phyloP scores from a whole-genome alignment of 2,113 vertebrate genomes.

The Clarias batrachus region DNA sequence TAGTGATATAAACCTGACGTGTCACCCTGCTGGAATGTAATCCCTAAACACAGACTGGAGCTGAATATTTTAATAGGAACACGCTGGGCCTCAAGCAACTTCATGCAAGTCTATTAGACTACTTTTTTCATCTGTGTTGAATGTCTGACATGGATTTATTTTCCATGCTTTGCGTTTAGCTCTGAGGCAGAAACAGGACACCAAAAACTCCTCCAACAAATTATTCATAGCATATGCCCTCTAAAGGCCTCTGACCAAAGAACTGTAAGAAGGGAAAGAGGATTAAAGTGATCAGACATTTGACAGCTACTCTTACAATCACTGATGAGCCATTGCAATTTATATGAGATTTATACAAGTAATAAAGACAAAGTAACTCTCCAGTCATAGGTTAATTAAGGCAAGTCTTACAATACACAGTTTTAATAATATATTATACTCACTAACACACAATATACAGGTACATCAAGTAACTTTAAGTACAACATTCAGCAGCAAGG shows the following conservation, averaged over 20 bases:
- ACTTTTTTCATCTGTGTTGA: neutral
- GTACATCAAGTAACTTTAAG: no score
- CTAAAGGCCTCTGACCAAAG: neutral
- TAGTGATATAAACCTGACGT: neutral
- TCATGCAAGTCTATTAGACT: neutral
- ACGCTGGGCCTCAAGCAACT: neutral
- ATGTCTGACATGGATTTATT: neutral
- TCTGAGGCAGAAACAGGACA: neutral
- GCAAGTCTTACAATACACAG: neutral
- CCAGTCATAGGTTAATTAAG: neutral
- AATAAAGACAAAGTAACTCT: neutral
- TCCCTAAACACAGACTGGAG: neutral
- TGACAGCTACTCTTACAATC: neutral
- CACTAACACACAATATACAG: neutral
- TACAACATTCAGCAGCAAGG: no score
- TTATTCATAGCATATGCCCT: constrained; percentile 9
- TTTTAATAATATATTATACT: neutral
- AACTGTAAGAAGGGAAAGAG: neutral
- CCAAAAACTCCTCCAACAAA: neutral
- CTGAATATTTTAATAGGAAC: neutral
- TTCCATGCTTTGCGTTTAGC: neutral
- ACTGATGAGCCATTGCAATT: neutral
- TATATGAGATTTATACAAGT: neutral
- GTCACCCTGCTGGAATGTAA: neutral
- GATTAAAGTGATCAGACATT: neutral